Base-by-base conservation (phyloP, 2,113 vertebrate species). In the Notiomystis cincta region DNA sequence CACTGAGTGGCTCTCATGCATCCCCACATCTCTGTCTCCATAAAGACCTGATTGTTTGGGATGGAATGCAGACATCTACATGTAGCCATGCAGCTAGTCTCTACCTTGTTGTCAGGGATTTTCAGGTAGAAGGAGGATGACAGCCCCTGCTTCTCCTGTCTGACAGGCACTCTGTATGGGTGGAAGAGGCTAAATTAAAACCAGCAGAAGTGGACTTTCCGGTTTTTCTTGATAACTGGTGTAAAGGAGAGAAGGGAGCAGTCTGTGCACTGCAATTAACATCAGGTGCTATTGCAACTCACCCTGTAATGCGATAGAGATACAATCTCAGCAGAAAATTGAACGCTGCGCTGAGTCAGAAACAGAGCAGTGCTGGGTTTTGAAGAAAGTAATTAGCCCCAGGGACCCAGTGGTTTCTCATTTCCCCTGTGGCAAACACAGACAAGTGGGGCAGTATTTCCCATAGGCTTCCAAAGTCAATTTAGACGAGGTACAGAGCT, bases 201-300 rank as follows among this genome's bases (percentile, higher is more conserved):
- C 18, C 71, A 92, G 66, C 56, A 87, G 50, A 86, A 89, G 83
- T n/a, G 87, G 92, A 79, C 64, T 93, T 95, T 92, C 96, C 47
- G 62, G 95, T 97, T 97, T 97, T 97, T 96, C 97, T 91, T 96
- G 95, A 93, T 96, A 92, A 84, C 93, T 95, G 80, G 57, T 84
- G 54, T 69, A 92, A 86, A 96, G 82, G 73, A 93, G 88, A 89
- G 85, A 83, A 93, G 82, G 95, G 89, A 97, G 91, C 92, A 95
- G 96, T 66, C 89, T 95, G 61, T 87, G 81, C 64, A 44, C 56
- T 93, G 84, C 95, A 96, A 95, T 96, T 96, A 95, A 94, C 83
- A 71, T 80, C 0, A 24, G 91, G 51, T 92, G 67, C 90, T 95
- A 94, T 96, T 94, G 95, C 88, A 93, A 47, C 95, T 93, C 86